These are phyloP conservation scores for Drosophila burlai DNA, from an alignment of 1,140 invertebrate species.

Conservation along the genomic window DNA sequence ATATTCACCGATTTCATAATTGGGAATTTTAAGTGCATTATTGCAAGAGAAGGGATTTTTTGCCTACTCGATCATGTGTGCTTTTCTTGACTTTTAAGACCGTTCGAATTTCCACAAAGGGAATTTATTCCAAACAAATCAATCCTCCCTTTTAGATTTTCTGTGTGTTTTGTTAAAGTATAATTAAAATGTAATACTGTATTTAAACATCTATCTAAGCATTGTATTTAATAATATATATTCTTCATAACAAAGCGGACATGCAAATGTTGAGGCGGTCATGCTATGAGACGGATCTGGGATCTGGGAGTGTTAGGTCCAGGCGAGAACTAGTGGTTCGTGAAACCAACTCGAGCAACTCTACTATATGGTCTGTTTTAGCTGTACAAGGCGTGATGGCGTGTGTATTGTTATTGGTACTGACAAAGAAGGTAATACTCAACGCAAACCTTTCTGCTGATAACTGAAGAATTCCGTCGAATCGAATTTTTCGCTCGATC, in stretches of 20 bases:
- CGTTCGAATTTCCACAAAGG: too few relatives aligned
- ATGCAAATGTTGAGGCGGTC: slow-evolving; percentile 46
- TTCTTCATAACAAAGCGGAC: slow-evolving; percentile 26
- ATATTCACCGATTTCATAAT: neutral
- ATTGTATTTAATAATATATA: neutral
- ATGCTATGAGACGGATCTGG: slow-evolving; percentile 19
- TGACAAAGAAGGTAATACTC: slow-evolving; percentile 51
- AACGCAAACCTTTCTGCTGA: slow-evolving; percentile 84
- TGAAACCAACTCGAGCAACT: slow-evolving; percentile 24
- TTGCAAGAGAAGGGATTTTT: neutral
- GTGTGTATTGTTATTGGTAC: slow-evolving; percentile 45
- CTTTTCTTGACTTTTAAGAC: neutral
- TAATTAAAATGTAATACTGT: too few relatives aligned
- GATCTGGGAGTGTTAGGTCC: neutral
- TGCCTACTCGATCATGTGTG: neutral
- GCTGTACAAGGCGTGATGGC: slow-evolving; percentile 36
- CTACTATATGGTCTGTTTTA: slow-evolving; percentile 23
- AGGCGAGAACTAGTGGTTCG: slow-evolving; percentile 6
- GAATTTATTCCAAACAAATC: too few relatives aligned
- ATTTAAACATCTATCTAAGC: neutral
- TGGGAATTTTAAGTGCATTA: neutral
- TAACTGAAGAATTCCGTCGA: slow-evolving; percentile 86
- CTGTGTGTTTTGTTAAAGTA: neutral
- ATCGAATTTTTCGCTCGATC: slow-evolving; percentile 88
- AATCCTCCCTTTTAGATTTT: too few relatives aligned